phyloP scores from a whole-genome alignment of 2,113 vertebrate genomes.

The Prunella fulvescens region DNA sequence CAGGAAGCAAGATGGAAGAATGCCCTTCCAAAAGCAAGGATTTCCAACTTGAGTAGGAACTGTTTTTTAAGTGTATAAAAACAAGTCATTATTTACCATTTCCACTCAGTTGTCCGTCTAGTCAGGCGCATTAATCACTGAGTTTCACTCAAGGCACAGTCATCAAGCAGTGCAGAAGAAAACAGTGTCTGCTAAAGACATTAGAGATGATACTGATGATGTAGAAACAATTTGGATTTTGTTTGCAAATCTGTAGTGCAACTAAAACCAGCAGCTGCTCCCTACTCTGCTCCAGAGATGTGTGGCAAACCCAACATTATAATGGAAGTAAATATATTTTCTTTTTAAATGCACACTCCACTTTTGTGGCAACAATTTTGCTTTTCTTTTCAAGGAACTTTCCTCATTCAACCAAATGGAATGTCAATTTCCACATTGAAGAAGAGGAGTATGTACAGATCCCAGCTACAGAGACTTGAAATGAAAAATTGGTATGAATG shows the following conservation, averaged over 20 bases:
- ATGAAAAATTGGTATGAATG: background rate
- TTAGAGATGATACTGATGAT: background rate
- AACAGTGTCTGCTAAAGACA: constrained; percentile 25
- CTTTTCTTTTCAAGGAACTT: background rate
- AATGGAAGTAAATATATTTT: background rate
- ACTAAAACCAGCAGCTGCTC: background rate
- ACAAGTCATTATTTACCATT: constrained; percentile 36
- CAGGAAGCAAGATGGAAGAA: constrained; percentile 32
- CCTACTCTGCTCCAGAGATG: background rate
- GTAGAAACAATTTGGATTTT: background rate
- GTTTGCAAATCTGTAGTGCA: background rate
- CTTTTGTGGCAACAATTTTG: background rate
- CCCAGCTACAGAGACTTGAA: background rate
- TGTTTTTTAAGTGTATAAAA: background rate
- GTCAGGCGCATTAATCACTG: background rate
- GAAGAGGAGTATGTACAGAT: background rate
- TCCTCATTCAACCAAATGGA: background rate
- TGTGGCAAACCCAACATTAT: background rate
- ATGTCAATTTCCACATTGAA: background rate
- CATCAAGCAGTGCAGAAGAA: background rate
- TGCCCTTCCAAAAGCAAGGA: constrained; percentile 14
- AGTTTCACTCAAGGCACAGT: background rate
- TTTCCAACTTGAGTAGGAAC: constrained; percentile 22
- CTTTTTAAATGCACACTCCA: background rate
- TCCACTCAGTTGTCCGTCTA: constrained; percentile 1